These are phyloP conservation scores for Diarsia brunnea DNA, from an alignment of 2,888 invertebrate species.

Conservation along the genomic window DNA sequence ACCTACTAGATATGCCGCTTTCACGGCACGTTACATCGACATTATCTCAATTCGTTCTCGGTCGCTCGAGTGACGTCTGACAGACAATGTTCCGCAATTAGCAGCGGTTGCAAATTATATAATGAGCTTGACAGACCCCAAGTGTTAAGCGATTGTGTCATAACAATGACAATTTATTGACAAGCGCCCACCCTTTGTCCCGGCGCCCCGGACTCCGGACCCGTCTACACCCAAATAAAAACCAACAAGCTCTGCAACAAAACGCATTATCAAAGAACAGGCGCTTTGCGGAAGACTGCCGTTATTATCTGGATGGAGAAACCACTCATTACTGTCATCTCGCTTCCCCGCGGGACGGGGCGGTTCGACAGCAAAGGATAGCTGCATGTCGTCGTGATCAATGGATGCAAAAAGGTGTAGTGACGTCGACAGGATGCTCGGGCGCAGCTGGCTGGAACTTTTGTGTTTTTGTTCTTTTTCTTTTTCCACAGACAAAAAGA, in stretches of 20 bases:
- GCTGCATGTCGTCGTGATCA: constrained; percentile 79
- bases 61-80: constrained; percentile 53
- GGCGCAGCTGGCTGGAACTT: constrained; percentile 89
- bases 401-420: constrained; percentile 85
- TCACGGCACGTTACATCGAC: constrained; percentile 40
- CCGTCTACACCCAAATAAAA: constrained; percentile 79
- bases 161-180: constrained; percentile 84
- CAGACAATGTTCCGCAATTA: constrained; percentile 67
- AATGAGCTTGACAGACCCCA: constrained; percentile 65
- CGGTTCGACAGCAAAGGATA: constrained; percentile 76
- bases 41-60: constrained; percentile 57
- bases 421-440: constrained; percentile 89
- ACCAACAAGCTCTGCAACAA: constrained; percentile 79
- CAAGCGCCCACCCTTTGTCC: constrained; percentile 76
- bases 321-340: constrained; percentile 76
- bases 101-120: constrained; percentile 71
- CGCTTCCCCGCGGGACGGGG: constrained; percentile 68
- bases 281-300: constrained; percentile 85
- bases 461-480: constrained; percentile 82
- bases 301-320: constrained; percentile 81
- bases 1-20: constrained; percentile 31
- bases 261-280: constrained; percentile 82
- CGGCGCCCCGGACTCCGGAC: constrained; percentile 73
- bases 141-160: constrained; percentile 77
- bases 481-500: constrained; percentile 83